phyloP scores from a whole-genome alignment of 2,113 vertebrate species.

The Clupea harengus region DNA sequence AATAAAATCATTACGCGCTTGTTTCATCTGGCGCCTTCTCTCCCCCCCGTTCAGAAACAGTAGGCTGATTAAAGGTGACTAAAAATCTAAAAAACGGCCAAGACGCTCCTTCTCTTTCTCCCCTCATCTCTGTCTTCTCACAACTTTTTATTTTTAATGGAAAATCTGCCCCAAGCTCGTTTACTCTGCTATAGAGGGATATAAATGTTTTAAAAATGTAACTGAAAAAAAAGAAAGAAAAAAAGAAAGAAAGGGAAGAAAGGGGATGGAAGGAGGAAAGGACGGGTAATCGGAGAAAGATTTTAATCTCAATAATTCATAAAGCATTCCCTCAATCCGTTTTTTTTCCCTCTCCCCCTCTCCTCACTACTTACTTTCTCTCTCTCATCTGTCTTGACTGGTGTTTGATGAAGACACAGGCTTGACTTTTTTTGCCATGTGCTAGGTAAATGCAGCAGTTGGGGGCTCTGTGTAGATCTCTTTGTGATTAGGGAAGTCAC shows the following conservation, averaged over 20 bases:
- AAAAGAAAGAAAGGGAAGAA: constrained; percentile 52
- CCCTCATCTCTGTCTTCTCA: background rate
- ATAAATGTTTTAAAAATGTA: constrained; percentile 83
- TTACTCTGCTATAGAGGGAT: constrained; percentile 75
- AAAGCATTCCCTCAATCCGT: constrained; percentile 73
- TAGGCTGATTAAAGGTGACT: constrained; percentile 73
- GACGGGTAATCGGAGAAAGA: constrained; percentile 76
- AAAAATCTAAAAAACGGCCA: constrained; percentile 64
- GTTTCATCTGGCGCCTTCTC: constrained; percentile 70
- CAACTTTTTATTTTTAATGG: constrained; percentile 80
- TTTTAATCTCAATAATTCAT: constrained; percentile 87
- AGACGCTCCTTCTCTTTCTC: constrained; percentile 45
- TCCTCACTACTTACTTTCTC: background rate
- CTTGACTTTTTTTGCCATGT: constrained; percentile 62
- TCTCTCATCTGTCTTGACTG: constrained; percentile 65
- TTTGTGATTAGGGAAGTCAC: constrained; percentile 59
- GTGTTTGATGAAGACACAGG: constrained; percentile 80
- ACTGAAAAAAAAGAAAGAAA: constrained; percentile 62
- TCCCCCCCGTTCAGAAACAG: constrained; percentile 63
- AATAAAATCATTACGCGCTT: constrained; percentile 62
- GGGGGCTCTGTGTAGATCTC: constrained; percentile 53
- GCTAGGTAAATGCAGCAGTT: constrained; percentile 60
- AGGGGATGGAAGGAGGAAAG: constrained; percentile 69
- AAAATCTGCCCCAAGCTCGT: constrained; percentile 75
- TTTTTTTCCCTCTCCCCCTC: constrained; percentile 41